Evolutionary conservation across 2,888 invertebrate genomes (phyloP).

Genomic region (Polyommatus icarus): DNA sequence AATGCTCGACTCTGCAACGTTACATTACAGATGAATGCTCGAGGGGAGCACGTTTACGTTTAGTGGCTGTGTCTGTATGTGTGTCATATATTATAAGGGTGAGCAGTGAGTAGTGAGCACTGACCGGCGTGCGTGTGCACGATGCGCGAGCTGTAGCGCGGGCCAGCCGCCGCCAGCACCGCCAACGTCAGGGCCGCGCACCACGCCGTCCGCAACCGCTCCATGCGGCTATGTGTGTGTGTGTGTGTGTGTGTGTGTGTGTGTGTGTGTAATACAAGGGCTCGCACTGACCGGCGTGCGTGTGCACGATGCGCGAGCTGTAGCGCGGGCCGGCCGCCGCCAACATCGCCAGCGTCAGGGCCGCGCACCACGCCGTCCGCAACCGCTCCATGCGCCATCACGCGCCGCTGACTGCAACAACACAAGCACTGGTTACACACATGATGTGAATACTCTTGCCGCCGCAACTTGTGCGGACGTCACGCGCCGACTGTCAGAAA

Average conservation of each 20-base stretch:
- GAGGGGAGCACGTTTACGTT: no score
- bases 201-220: conserved; percentile 70
- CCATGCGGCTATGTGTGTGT: conserved; percentile 57
- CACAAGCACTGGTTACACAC: conserved; percentile 5
- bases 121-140: conserved; percentile 88
- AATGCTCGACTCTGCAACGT: no score
- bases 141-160: conserved; percentile 88
- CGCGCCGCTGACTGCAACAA: conserved; percentile 62
- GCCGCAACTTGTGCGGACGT: not conserved
- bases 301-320: conserved; percentile 90
- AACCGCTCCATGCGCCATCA: conserved; percentile 78
- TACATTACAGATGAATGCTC: no score
- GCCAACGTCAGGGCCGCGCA: conserved; percentile 67
- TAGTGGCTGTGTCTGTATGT: no score
- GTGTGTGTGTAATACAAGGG: not conserved
- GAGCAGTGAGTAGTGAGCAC: no score
- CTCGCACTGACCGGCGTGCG: conserved; percentile 81
- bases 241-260: no score
- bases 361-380: conserved; percentile 71
- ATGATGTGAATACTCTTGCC: no score
- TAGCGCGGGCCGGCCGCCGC: conserved; percentile 83
- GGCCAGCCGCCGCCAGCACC: conserved; percentile 71
- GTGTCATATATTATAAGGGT: no score
- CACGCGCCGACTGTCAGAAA: not conserved
- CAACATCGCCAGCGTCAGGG: conserved; percentile 58